phyloP scores from a whole-genome alignment of 2,888 invertebrate species.

The Dusona sp. region DNA sequence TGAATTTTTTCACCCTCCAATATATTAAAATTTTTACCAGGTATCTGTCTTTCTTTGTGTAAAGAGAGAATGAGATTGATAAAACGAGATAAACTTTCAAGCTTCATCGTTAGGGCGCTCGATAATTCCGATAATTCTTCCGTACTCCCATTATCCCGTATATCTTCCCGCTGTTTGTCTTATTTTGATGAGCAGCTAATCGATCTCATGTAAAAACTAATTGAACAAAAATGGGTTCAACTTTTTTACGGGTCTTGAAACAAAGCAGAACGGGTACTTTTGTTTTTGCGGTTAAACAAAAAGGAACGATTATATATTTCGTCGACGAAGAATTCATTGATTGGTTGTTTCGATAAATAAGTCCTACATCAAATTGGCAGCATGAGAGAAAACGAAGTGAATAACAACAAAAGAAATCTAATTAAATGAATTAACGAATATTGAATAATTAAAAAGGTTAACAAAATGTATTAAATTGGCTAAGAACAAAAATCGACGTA shows the following conservation, averaged over 20 bases:
- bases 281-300: slow-evolving; percentile 24
- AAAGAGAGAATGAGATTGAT: slow-evolving; percentile 10
- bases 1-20: not conserved
- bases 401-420: not conserved
- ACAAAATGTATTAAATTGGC: not conserved
- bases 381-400: not conserved
- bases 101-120: slow-evolving; percentile 36
- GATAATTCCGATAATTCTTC: slow-evolving; percentile 63
- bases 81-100: slow-evolving; percentile 40
- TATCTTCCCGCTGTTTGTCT: slow-evolving; percentile 64
- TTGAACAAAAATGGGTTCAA: slow-evolving; percentile 24
- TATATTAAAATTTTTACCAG: slow-evolving; percentile 6
- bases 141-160: slow-evolving; percentile 54
- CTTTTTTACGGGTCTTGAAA: slow-evolving; percentile 35
- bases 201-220: slow-evolving; percentile 57
- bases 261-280: slow-evolving; percentile 39
- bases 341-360: slow-evolving; percentile 30
- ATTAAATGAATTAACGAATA: not conserved
- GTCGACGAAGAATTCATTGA: slow-evolving; percentile 37
- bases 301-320: not conserved
- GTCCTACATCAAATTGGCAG: not conserved
- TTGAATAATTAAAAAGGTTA: not conserved
- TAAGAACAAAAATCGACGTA: not conserved
- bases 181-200: slow-evolving; percentile 34
- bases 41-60: slow-evolving; percentile 9